phyloP scores from a whole-genome alignment of 2,113 vertebrate genomes.

The Copsychus sechellarum region DNA sequence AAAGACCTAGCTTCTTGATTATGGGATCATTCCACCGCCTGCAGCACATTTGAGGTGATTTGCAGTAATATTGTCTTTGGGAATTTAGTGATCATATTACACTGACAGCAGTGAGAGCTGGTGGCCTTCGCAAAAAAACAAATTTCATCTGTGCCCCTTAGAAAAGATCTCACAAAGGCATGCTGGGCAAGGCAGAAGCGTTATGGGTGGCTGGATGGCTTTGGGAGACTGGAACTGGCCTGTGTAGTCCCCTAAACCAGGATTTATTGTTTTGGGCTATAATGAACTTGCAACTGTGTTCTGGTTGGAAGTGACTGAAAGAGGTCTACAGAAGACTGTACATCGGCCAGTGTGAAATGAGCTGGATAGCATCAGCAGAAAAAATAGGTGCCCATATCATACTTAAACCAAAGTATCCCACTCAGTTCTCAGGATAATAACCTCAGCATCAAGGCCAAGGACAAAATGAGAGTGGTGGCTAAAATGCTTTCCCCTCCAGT shows the following conservation, averaged over 20 bases:
- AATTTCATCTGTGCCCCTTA: not conserved
- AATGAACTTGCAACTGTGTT: not conserved
- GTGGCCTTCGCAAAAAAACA: not conserved
- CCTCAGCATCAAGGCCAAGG: not conserved
- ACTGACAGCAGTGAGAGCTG: conserved; percentile 16
- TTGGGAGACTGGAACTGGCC: not conserved
- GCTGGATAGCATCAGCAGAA: not conserved
- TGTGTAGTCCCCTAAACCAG: not conserved
- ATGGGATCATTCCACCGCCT: conserved; percentile 65
- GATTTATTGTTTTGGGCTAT: not conserved
- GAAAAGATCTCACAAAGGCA: not conserved
- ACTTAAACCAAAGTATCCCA: not conserved
- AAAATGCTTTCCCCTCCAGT: not conserved
- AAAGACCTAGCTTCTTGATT: conserved; percentile 63
- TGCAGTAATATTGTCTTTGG: conserved; percentile 69
- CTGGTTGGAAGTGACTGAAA: not conserved
- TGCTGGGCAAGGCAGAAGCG: not conserved
- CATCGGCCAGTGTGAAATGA: not conserved
- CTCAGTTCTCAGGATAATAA: not conserved
- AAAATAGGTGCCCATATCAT: not conserved
- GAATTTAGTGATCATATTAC: conserved; percentile 65
- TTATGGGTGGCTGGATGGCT: not conserved
- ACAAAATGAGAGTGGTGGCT: not conserved
- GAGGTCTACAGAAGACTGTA: not conserved
- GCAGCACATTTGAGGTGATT: conserved; percentile 70